A percentile compares a stretch with the other conserved stretches of the same genome.
Evolutionary conservation across 2,113 vertebrate species (phyloP).

Genomic region (Macrotis lagotis): DNA sequence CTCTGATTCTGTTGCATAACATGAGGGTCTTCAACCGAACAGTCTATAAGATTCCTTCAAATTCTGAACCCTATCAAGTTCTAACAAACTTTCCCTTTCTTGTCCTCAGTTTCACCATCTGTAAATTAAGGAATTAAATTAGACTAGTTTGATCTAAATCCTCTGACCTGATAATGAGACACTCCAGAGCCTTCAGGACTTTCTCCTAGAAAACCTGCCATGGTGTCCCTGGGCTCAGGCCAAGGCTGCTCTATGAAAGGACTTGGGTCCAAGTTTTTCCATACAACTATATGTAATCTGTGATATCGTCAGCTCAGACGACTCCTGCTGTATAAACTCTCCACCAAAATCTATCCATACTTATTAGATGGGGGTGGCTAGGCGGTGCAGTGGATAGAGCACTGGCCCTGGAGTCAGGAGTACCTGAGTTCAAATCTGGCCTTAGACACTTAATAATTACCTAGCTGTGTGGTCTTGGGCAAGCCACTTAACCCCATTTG

Average conservation of each 20-base stretch:
- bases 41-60: neutral
- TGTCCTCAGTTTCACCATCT: neutral
- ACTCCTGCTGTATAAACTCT: neutral
- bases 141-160: neutral
- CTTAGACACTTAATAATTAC: too few species aligned
- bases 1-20: neutral
- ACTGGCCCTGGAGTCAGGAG: neutral
- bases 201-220: neutral
- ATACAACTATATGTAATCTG: neutral
- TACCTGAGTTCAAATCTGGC: neutral
- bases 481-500: too few species aligned
- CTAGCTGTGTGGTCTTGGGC: too few species aligned
- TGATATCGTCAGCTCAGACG: neutral
- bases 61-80: neutral
- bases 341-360: neutral
- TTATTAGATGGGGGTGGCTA: too few species aligned
- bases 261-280: neutral
- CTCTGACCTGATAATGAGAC: neutral
- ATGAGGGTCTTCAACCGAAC: neutral
- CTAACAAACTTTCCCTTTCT: neutral
- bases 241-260: neutral
- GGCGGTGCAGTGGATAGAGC: neutral
- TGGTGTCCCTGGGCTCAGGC: neutral
- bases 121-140: neutral
- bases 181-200: neutral